Base-by-base conservation (phyloP, 1,140 invertebrate genomes). In the Hypothenemus hampei region DNA sequence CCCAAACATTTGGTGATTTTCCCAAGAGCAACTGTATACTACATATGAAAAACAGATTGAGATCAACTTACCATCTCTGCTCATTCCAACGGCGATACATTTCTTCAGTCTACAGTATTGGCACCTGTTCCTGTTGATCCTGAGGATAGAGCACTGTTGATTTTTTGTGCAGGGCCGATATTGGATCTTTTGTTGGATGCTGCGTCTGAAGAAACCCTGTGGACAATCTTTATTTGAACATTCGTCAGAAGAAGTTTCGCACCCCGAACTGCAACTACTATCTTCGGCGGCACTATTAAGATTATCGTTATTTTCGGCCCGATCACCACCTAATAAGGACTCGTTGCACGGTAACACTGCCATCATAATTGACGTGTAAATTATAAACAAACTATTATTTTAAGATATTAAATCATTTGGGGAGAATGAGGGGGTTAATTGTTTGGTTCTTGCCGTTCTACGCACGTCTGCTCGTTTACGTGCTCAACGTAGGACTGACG, bases 81-180 rank as follows among this genome's bases (percentile, higher is more conserved):
- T 96, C 95, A 98, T 98, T 73, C 95, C 95, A 59, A 97, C 94
- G 46, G 91, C 88, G 71, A 97, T 93, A 79, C 95, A 98, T 81
- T 97, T 97, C 77, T 97, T 97, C 63, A 97, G 83, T 59, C 95
- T 81, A 78, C 93, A 97, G 73, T 94, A 96, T 72, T 97, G 93
- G 76, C 95, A 98, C 63, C 94, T 84, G 76, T 97, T 97, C 70
- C 95, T 82, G 80, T 97, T 97, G 76, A 96, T 95, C 62, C 93
- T 81, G 48, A 97, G 80, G 65, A 97, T 97, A 74, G 90, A 89
- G 78, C 94, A 97, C 80, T 97, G 91, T 73, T 97, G 93, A 73
- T 94, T 96, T 76, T 97, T 96, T 67, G 92, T 95, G 78, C 94
- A 97, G 23, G 93, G 93, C 64, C 94, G 81, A 77, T 97, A 97